phyloP scores from a whole-genome alignment of 2,888 invertebrate species.

The Amblyjoppa proteus region DNA sequence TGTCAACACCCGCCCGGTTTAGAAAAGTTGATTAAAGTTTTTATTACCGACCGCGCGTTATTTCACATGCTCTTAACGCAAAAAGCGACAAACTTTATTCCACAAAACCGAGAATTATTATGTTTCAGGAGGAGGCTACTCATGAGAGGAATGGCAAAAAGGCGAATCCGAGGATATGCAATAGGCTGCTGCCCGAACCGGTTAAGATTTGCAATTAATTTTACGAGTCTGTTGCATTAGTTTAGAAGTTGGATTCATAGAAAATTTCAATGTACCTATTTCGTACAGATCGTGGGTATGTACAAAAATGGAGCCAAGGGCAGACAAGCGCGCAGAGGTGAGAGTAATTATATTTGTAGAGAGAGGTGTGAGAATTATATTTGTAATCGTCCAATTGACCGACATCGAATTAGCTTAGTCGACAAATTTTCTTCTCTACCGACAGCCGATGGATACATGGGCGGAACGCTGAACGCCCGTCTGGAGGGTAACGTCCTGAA shows the following conservation, averaged over 20 bases:
- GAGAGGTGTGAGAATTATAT: not conserved
- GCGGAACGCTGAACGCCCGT: constrained; percentile 54
- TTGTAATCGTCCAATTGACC: not conserved
- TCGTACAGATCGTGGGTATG: constrained; percentile 60
- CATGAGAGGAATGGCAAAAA: constrained; percentile 35
- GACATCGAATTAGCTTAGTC: not conserved
- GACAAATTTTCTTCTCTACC: not conserved
- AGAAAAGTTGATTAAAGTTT: no score
- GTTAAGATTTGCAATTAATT: constrained; percentile 33
- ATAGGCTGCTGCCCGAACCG: constrained; percentile 64
- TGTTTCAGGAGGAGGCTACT: constrained; percentile 57
- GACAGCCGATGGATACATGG: constrained; percentile 19
- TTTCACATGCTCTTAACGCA: no score
- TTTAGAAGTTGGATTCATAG: not conserved
- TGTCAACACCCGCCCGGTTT: no score
- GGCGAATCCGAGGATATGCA: constrained; percentile 59
- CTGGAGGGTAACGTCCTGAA: constrained; percentile 62
- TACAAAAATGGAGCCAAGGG: constrained; percentile 65
- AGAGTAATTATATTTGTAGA: not conserved
- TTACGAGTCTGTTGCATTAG: not conserved
- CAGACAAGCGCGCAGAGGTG: constrained; percentile 55
- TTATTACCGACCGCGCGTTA: no score
- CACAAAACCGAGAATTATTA: not conserved
- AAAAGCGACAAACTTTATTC: not conserved
- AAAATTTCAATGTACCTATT: not conserved